These are phyloP conservation scores for Antheraea yamamai DNA, from an alignment of 2,888 invertebrate species.

Conservation along the genomic window DNA sequence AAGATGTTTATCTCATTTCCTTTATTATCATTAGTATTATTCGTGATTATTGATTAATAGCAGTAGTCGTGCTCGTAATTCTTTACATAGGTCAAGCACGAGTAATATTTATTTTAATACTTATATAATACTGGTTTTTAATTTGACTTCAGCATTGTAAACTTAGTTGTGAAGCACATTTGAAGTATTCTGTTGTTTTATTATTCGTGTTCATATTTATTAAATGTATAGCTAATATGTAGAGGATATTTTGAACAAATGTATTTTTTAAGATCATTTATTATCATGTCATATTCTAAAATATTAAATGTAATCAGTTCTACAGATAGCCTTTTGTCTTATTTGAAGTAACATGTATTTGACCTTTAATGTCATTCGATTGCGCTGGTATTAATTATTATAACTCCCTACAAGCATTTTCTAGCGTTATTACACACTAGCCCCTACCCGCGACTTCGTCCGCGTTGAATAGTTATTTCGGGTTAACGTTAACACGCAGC, in stretches of 20 bases:
- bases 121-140: not conserved
- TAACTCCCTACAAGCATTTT: too few relatives aligned
- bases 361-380: too few relatives aligned
- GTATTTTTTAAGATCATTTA: not conserved
- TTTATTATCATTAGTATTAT: conserved; percentile 8
- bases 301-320: too few relatives aligned
- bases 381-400: too few relatives aligned
- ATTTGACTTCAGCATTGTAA: not conserved
- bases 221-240: not conserved
- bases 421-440: too few relatives aligned
- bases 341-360: too few relatives aligned
- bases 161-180: not conserved
- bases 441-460: too few relatives aligned
- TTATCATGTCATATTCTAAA: too few relatives aligned
- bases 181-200: not conserved
- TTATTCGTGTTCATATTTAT: not conserved
- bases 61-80: not conserved
- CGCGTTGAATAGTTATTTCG: too few relatives aligned
- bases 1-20: not conserved
- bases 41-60: conserved; percentile 4
- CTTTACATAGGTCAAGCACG: not conserved
- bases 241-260: not conserved
- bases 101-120: not conserved
- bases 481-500: too few relatives aligned
- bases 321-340: too few relatives aligned